Conservation (phyloP, 2,113 vertebrate species). For the Catagonus wagneri region DNA sequence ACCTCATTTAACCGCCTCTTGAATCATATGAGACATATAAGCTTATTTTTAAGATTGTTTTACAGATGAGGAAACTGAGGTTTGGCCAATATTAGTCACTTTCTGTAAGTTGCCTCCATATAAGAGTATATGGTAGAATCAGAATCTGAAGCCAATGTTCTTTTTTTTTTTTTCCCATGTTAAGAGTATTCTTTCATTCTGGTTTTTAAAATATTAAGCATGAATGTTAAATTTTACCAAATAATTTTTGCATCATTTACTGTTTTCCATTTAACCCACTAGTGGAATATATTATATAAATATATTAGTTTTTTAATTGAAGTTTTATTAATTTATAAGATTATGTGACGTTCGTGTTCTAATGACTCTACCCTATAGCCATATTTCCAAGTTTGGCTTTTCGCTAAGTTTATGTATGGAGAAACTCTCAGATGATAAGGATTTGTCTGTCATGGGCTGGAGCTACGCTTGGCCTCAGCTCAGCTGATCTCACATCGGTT, state of each 20-base stretch:
- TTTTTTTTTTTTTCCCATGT: neutral
- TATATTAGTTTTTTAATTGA: neutral
- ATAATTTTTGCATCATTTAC: neutral
- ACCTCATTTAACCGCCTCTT: neutral
- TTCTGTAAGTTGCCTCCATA: neutral
- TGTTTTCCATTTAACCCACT: conserved; percentile 30
- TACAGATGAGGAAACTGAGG: neutral
- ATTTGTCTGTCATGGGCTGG: neutral
- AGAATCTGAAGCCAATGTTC: neutral
- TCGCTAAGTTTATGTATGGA: neutral
- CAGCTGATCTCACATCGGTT: neutral
- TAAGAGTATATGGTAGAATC: neutral
- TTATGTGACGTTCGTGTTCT: no score
- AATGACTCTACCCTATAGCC: neutral
- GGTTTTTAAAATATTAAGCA: conserved; percentile 37
- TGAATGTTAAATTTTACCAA: conserved; percentile 10
- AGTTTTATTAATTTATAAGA: no score
- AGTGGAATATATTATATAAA: neutral
- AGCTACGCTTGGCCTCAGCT: neutral
- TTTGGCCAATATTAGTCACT: neutral
- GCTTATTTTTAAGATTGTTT: neutral
- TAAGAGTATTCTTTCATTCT: neutral
- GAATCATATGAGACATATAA: neutral
- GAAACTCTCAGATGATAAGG: neutral
- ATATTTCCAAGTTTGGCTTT: neutral